Evolutionary conservation across 2,797 vertebrate genomes (phyloP).

Genomic region (Delichon dasypus): DNA sequence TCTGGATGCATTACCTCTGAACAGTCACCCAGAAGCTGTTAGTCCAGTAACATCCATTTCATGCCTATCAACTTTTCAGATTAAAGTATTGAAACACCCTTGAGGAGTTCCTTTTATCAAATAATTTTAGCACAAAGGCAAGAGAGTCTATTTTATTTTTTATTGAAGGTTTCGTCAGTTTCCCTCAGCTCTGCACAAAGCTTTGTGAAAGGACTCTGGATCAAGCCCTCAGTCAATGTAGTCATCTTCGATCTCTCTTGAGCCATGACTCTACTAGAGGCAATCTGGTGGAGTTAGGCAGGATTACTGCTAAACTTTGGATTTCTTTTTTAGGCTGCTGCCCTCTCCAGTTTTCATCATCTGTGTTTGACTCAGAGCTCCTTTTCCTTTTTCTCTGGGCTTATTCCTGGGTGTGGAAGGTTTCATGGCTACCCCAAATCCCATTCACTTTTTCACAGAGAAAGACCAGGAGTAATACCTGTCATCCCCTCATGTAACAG

Average conservation of each 20-base stretch:
- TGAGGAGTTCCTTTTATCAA: neutral
- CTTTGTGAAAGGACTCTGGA: neutral
- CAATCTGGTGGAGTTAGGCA: neutral
- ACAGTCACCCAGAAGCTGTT: constrained; percentile 1
- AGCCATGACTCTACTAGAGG: neutral
- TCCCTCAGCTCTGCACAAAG: neutral
- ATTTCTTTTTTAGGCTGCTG: neutral
- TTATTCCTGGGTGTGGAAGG: neutral
- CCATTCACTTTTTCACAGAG: neutral
- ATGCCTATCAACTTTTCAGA: neutral
- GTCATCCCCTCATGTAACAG: neutral
- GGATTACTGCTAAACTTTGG: constrained; percentile 34
- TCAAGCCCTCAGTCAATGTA: neutral
- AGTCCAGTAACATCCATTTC: neutral
- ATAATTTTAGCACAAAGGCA: neutral
- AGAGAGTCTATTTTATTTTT: neutral
- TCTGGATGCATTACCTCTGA: constrained; percentile 4
- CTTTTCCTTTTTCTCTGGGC: neutral
- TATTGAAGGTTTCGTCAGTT: neutral
- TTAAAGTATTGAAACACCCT: neutral
- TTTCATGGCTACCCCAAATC: neutral
- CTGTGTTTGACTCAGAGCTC: neutral
- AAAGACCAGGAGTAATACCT: neutral
- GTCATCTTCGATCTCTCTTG: neutral
- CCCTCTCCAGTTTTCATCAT: neutral